Conservation (phyloP, 2,888 invertebrate genomes). For the Ernsta delagoae region DNA sequence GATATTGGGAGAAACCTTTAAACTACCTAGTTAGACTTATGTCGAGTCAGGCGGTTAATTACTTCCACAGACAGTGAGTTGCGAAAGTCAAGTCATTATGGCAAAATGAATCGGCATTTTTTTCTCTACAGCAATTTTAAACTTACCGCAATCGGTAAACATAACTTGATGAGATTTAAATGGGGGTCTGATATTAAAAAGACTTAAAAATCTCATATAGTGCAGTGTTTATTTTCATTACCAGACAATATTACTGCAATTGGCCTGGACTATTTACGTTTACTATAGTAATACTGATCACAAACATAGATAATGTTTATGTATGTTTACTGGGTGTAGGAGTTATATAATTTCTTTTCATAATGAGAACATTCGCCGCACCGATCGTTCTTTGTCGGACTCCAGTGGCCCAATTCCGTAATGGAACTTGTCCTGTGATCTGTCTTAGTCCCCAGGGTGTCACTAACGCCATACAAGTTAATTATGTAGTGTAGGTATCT, state of each 20-base stretch:
- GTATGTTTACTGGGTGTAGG: background rate
- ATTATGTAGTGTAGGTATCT: conserved; percentile 11
- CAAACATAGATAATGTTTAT: too few species aligned
- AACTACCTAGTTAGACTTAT: conserved; percentile 53
- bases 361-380: conserved; percentile 25
- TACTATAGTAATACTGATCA: too few species aligned
- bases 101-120: conserved; percentile 45
- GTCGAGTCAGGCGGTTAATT: conserved; percentile 80
- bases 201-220: background rate
- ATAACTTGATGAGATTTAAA: conserved; percentile 16
- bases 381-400: conserved; percentile 33
- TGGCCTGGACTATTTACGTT: too few species aligned
- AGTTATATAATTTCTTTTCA: conserved; percentile 19
- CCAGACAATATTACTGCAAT: too few species aligned
- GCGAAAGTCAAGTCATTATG: conserved; percentile 66
- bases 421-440: conserved; percentile 36
- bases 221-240: too few species aligned
- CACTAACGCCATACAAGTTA: conserved; percentile 17
- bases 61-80: conserved; percentile 76
- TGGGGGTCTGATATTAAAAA: background rate
- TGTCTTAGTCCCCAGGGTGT: conserved; percentile 24
- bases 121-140: conserved; percentile 19
- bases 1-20: conserved; percentile 20
- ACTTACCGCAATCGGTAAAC: conserved; percentile 12
- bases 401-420: conserved; percentile 32